These are phyloP conservation scores for Arizona elegans DNA, from an alignment of 2,113 vertebrate genomes.

Conservation along the genomic window DNA sequence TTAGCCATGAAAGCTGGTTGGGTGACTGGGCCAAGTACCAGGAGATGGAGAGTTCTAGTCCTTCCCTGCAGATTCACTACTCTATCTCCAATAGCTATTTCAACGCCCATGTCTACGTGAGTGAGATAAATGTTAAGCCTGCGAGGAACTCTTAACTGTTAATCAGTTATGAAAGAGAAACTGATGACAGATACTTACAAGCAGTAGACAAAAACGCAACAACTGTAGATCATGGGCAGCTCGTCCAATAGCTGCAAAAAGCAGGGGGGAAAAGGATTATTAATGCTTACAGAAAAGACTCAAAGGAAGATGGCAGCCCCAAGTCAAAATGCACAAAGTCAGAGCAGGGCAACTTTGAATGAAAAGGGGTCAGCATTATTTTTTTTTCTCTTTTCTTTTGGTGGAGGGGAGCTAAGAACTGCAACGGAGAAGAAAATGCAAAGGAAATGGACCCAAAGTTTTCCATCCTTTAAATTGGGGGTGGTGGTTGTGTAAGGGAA, in stretches of 20 bases:
- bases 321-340: not conserved
- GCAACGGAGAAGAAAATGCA: not conserved
- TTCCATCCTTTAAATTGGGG: not conserved
- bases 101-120: not conserved
- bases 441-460: not conserved
- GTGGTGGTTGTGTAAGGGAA: too few relatives aligned
- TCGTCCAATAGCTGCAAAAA: slow-evolving; percentile 90
- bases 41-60: not conserved
- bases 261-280: not conserved
- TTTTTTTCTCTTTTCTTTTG: too few relatives aligned
- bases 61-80: not conserved
- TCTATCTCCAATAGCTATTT: not conserved
- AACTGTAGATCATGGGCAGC: slow-evolving; percentile 98
- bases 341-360: not conserved
- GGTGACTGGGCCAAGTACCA: too few relatives aligned
- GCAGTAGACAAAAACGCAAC: slow-evolving; percentile 96
- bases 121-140: not conserved
- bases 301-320: not conserved
- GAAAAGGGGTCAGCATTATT: not conserved
- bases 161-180: not conserved
- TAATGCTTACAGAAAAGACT: not conserved
- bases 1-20: too few relatives aligned
- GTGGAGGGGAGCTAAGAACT: not conserved
- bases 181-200: slow-evolving; percentile 82
- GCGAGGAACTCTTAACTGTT: not conserved